Percentiles rank a stretch among this genome's conserved stretches.
Evolutionary conservation across 2,113 vertebrate genomes (phyloP).

Genomic region (Rattus rattus): DNA sequence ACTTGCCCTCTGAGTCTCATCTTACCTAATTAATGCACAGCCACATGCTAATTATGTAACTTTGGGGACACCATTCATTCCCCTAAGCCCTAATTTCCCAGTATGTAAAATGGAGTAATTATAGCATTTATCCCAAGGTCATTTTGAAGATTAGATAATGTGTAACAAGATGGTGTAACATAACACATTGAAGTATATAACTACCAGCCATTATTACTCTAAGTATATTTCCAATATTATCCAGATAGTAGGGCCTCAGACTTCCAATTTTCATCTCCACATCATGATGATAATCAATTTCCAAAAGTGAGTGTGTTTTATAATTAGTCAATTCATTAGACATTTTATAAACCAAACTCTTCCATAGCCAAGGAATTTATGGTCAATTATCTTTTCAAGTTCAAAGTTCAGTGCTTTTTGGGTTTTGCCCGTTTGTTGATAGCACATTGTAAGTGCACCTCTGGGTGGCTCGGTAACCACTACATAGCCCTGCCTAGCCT

Average conservation of each 20-base stretch:
- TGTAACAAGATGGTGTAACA: neutral
- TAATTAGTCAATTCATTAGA: neutral
- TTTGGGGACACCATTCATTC: neutral
- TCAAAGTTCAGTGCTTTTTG: neutral
- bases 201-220: constrained; percentile 38
- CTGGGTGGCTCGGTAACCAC: neutral
- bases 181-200: constrained; percentile 21
- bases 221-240: constrained; percentile 22
- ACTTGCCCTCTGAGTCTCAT: neutral
- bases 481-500: neutral
- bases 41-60: neutral
- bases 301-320: neutral
- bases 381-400: neutral
- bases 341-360: constrained; percentile 14
- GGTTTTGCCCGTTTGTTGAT: neutral
- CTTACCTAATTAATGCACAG: constrained; percentile 2
- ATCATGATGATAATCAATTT: constrained; percentile 33
- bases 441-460: neutral
- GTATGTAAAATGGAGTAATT: constrained; percentile 46
- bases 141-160: constrained; percentile 62
- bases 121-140: constrained; percentile 15
- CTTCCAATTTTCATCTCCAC: constrained; percentile 37
- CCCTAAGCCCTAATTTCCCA: constrained; percentile 59
- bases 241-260: neutral
- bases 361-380: neutral